These are phyloP conservation scores for Gymnobelideus leadbeateri DNA, from an alignment of 2,113 vertebrate genomes.

Conservation along the genomic window DNA sequence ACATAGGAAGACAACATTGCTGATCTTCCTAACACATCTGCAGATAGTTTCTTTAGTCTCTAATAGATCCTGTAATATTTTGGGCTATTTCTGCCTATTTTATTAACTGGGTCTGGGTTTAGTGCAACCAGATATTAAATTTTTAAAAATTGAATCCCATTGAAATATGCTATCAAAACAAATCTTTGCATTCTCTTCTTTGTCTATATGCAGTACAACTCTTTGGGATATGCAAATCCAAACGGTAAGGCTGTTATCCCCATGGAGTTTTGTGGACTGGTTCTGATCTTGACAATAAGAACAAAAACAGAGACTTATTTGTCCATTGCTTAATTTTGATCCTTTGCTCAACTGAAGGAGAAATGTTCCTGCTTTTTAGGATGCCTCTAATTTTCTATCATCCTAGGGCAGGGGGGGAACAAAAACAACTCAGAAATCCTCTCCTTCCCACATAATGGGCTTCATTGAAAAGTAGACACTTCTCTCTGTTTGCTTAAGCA, in stretches of 20 bases:
- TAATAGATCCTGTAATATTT: constrained; percentile 8
- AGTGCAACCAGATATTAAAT: not conserved
- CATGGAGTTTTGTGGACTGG: not conserved
- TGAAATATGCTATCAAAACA: not conserved
- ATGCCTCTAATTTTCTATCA: constrained; percentile 73
- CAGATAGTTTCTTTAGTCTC: not conserved
- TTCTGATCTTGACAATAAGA: not conserved
- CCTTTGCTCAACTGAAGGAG: constrained; percentile 45
- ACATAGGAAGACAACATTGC: constrained; percentile 8
- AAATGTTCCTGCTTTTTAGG: constrained; percentile 45
- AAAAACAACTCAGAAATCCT: constrained; percentile 48
- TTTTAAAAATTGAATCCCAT: constrained; percentile 11
- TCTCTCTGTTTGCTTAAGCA: constrained; percentile 80
- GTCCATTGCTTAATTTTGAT: constrained; percentile 52
- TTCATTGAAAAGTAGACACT: constrained; percentile 79
- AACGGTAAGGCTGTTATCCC: not conserved
- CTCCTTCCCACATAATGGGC: constrained; percentile 71
- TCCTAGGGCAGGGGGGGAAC: constrained; percentile 38
- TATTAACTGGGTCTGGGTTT: not conserved
- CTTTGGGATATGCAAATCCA: constrained; percentile 12
- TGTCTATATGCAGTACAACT: not conserved
- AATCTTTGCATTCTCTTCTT: not conserved
- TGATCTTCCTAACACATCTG: constrained; percentile 28
- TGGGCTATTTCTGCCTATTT: constrained; percentile 4
- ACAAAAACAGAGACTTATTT: constrained; percentile 53